phyloP scores from a whole-genome alignment of 1,140 invertebrate species.

The Brachionus manjavacas region DNA sequence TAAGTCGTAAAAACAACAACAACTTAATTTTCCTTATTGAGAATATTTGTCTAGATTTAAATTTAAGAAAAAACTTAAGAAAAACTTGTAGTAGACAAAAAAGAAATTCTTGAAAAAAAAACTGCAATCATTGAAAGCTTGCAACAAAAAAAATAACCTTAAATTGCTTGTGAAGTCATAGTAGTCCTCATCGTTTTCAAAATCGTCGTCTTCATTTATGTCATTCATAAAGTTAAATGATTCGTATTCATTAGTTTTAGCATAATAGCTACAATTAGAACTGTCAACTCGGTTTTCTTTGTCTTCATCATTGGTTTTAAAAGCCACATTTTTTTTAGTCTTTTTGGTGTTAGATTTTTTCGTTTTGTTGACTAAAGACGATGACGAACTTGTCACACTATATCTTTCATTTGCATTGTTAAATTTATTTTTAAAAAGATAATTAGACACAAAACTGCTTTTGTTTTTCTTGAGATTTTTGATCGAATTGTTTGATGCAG shows the following conservation, averaged over 20 bases:
- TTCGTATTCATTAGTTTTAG: background rate
- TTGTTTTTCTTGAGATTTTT: background rate
- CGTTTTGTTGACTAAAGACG: background rate
- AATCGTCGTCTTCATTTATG: background rate
- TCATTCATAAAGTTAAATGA: background rate
- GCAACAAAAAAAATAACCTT: background rate
- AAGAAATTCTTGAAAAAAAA: background rate
- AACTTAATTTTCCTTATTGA: no score
- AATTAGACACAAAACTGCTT: slow-evolving; percentile 2
- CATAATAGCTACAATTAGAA: background rate
- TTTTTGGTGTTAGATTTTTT: background rate
- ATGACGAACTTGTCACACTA: background rate
- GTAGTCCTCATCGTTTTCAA: background rate
- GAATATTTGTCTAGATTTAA: no score
- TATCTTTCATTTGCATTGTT: background rate
- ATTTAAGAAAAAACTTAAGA: no score
- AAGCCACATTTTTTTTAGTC: background rate
- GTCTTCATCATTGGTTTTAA: background rate
- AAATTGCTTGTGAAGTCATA: slow-evolving; percentile 20
- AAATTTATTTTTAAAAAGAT: background rate
- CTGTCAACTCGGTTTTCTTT: background rate
- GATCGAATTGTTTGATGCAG: no score
- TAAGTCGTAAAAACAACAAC: no score
- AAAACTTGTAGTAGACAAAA: background rate
- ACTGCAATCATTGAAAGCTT: no score